Evolutionary conservation across 2,113 vertebrate species (phyloP).

Genomic region (Pterocles burchelli): DNA sequence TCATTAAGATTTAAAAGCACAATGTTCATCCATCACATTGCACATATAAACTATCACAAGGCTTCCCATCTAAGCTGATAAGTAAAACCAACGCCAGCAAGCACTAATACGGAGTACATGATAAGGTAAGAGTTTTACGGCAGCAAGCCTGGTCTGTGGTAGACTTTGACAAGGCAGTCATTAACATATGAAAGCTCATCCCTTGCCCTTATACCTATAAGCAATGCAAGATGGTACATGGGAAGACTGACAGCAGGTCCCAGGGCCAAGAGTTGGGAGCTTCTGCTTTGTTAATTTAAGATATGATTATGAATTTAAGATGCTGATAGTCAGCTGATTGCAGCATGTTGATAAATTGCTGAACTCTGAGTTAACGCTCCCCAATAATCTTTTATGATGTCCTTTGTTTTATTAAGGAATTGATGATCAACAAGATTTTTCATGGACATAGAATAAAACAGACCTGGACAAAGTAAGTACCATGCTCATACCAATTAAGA

Average conservation of each 20-base stretch:
- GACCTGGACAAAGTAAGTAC: background rate
- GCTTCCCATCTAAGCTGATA: background rate
- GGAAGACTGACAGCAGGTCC: background rate
- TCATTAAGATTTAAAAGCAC: background rate
- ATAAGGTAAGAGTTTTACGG: background rate
- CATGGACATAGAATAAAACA: background rate
- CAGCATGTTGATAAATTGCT: background rate
- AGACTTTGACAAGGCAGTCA: background rate
- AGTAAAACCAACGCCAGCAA: background rate
- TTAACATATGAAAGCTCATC: background rate
- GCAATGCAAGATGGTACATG: background rate
- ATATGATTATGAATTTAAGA: background rate
- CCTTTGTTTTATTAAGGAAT: background rate
- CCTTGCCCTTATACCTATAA: background rate
- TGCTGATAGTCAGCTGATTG: background rate
- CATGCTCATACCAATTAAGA: background rate
- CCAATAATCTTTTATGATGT: background rate
- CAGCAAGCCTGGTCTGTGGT: background rate
- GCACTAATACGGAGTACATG: background rate
- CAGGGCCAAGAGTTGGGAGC: background rate
- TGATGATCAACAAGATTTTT: background rate
- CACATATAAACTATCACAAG: background rate
- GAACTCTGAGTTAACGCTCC: background rate
- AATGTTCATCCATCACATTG: background rate
- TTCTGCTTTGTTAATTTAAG: background rate